Conservation (phyloP, 2,113 vertebrate genomes). For the Chloropsis cyanopogon region DNA sequence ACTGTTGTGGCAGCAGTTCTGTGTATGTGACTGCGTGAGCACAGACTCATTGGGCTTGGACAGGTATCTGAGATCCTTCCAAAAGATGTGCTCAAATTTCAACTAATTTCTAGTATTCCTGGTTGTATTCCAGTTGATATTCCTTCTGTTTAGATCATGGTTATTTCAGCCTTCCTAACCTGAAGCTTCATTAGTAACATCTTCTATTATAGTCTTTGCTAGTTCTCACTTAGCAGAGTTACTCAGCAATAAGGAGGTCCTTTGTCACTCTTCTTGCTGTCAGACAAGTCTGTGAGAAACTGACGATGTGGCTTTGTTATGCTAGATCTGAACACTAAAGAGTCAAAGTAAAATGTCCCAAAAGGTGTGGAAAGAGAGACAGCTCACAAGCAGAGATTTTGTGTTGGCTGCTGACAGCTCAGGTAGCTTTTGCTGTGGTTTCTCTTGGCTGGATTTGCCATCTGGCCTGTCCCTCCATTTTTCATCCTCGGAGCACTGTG, state of each 20-base stretch:
- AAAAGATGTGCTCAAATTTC: background rate
- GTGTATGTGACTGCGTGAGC: fast-evolving
- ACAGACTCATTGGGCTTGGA: background rate
- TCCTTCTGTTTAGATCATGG: background rate
- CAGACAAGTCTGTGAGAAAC: background rate
- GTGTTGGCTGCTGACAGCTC: background rate
- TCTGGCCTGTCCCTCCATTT: background rate
- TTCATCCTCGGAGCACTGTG: background rate
- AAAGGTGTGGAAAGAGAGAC: background rate
- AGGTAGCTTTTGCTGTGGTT: background rate
- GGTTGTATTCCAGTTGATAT: background rate
- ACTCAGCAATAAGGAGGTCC: background rate
- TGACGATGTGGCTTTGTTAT: background rate
- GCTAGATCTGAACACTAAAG: background rate
- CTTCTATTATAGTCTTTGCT: background rate
- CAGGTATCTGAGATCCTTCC: background rate
- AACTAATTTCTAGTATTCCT: background rate
- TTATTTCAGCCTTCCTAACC: background rate
- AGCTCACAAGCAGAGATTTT: background rate
- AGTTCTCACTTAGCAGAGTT: background rate
- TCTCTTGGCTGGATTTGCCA: background rate
- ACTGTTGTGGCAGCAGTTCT: background rate
- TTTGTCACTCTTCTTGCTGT: background rate
- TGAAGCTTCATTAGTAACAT: background rate
- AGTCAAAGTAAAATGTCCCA: background rate